Base-by-base conservation (phyloP, 1,140 invertebrate genomes). In the Zaprionus gabonicus region DNA sequence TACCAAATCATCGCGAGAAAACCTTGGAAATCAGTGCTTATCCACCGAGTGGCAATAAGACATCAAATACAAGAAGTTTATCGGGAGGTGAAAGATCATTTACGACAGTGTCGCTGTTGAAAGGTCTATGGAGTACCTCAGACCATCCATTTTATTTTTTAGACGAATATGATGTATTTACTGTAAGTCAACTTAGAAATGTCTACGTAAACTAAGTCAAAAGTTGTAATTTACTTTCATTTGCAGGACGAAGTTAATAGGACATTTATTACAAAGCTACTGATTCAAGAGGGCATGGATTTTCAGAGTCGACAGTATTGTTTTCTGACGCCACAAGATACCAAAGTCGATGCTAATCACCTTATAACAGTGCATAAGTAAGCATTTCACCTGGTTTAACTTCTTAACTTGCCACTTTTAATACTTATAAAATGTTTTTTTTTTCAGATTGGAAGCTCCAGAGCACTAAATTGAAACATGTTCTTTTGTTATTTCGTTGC, bases 91-190 rank as follows among this genome's bases (percentile, higher is more conserved):
- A 99, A 94, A 94, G 98, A 49, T 99, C 98, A 4, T 99, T 97
- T 93, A 96, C 98, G 1, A 99, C 98, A 0, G 96, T 99, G 9
- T 97, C 97, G 17, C 98, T 99, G 88, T 96, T 99, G 68, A 95
- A 99, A 82, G 95, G 98, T 3, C 94, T 99, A 13, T 99, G 99
- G 99, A 96, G 97, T 49, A 96, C 96, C 60, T 96, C 97, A 82
- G 95, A 97, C 73, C 95, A 97, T 69, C 99, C 99, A 0, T 99
- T 99, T 93, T 97, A 98, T 91, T 98, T 99, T 91, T 94, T 99
- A 51, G 99, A 99, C 93, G 99, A 99, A 94, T 99, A 99, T 93
- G 99, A 99, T 93, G 98, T 99, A 0, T 99, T 98, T 92, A 99
- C 99, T 97, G 98, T 96, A 82, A 64, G 84, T 63, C 46, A 4